Evolutionary conservation across 2,888 invertebrate genomes (phyloP), one percentile per base, ranked within the genome.

Genomic region (Cryptocephalus primarius): DNA sequence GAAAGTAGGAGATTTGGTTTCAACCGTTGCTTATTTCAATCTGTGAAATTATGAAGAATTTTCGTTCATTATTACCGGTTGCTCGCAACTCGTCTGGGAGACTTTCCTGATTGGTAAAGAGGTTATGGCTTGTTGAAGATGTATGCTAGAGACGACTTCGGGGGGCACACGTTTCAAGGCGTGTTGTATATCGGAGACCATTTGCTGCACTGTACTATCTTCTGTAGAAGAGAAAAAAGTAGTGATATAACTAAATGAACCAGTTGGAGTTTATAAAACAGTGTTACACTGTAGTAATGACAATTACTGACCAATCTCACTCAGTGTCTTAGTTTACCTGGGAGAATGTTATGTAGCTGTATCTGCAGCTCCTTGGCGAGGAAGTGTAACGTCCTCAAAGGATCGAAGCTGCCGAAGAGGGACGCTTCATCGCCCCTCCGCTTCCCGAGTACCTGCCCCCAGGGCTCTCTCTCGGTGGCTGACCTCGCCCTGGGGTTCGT

Each of bases 351-450:
- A 43, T 60, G 55, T 13, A 71, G 46, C 49, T 67, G 66, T 13
- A 56, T 58, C 42, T 67, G 62, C 43, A 71, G 52, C 51, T 71
- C 71, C 48, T 64, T 67, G 2, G 66, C 62, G 33, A 71, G 55
- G 55, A 70, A 70, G 55, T 70, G 70, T 43, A 71, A 48, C 2
- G 69, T 69, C 8, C 69, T 53, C 43, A 71, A 55, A 1, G 71
- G 70, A 55, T 71, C 69, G 53, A 67, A 69, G 50, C 58, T 62
- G 44, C 60, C 61, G 52, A 68, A 70, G 12, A 60, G 54, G 9
- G 66, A 63, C 33, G 60, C 49, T 48, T 57, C 57, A 22, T 60
- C 61, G 32, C 55, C 58, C 45, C 53, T 56, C 34, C 59, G 56
- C 39, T 54, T 51, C 47, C 59, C 59, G 43, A 69, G 54, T 60